Base-by-base conservation (phyloP, 2,113 vertebrate genomes). In the Tragelaphus scriptus region DNA sequence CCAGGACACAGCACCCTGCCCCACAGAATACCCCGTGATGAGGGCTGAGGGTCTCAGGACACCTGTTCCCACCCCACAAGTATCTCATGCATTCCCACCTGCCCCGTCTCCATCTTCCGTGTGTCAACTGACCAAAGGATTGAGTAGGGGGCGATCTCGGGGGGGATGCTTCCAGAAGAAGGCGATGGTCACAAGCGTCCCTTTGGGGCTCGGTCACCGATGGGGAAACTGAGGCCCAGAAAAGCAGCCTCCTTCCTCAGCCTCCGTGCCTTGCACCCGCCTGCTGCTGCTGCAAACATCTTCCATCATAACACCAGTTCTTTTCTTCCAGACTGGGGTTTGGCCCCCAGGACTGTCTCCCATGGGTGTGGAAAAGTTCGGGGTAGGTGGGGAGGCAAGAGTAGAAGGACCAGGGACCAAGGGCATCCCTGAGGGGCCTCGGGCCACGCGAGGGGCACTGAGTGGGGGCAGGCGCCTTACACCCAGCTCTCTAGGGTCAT, bases 401-500 rank as follows among this genome's bases (percentile, higher is more conserved):
- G 36, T 1, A 84, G 80, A 55, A 53, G n/a, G 19, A 16, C n/a
- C 14, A 23, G 81, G 80, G 15, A 21, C 59, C 16, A 0, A 23
- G 40, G 17, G 40, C 71, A 6, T 59, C 53, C 71, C 2, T 11
- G 23, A 51, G 61, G 14, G 65, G 15, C 63, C 14, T 5, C 1
- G 2, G 55, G 26, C 58, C 0, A 0, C 0, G 23, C 1, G 7
- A 12, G 32, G 58, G 30, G 40, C 0, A 0, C 58, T 7, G 51
- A 6, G 65, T 0, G 2, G 53, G 14, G 65, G 85, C 81, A 1
- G 0, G 75, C 17, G 0, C 68, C 32, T 85, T 13, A 0, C 3
- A 7, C 21, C 55, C 86, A 0, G 0, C 6, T 0, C n/a, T 21
- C 26, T 51, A 19, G 80, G 32, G 59, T 36, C 61, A 30, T 49